Conservation (phyloP, 1,140 invertebrate species). For the Helicoverpa armigera region DNA sequence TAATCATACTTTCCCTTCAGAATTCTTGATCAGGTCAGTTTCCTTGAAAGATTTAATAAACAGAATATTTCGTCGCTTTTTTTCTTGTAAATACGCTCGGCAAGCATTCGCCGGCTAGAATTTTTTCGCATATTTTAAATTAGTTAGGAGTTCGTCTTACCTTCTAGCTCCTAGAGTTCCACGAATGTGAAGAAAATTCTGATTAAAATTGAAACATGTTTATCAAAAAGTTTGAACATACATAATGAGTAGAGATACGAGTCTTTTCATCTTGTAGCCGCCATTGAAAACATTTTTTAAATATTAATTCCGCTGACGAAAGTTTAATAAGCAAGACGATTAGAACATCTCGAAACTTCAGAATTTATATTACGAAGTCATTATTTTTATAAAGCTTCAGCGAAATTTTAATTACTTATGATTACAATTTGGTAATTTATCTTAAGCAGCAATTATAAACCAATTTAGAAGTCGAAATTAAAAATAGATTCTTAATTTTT, state of each 20-base stretch:
- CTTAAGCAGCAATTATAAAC: not conserved
- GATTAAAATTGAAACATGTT: slow-evolving; percentile 1
- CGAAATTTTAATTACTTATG: not conserved
- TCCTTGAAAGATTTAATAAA: slow-evolving; percentile 7
- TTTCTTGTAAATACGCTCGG: not conserved
- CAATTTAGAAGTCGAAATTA: not conserved
- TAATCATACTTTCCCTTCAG: slow-evolving; percentile 20
- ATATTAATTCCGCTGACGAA: not conserved
- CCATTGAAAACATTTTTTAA: not conserved
- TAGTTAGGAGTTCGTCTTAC: not conserved
- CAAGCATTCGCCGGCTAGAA: not conserved
- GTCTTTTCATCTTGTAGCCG: not conserved
- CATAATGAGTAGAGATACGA: not conserved
- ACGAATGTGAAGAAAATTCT: not conserved
- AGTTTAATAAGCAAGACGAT: not conserved
- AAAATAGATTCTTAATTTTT: not conserved
- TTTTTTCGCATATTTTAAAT: slow-evolving; percentile 4
- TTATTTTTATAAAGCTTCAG: slow-evolving; percentile 12
- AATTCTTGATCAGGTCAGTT: not conserved
- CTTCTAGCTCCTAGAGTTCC: not conserved
- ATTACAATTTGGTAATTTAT: not conserved
- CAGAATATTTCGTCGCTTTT: not conserved
- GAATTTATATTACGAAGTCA: not conserved
- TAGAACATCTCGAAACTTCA: not conserved
- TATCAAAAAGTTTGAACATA: not conserved